Evolutionary conservation across 1,140 invertebrate genomes (phyloP), one percentile per base, ranked within the genome.

Genomic region (Ceratosolen solmsi): DNA sequence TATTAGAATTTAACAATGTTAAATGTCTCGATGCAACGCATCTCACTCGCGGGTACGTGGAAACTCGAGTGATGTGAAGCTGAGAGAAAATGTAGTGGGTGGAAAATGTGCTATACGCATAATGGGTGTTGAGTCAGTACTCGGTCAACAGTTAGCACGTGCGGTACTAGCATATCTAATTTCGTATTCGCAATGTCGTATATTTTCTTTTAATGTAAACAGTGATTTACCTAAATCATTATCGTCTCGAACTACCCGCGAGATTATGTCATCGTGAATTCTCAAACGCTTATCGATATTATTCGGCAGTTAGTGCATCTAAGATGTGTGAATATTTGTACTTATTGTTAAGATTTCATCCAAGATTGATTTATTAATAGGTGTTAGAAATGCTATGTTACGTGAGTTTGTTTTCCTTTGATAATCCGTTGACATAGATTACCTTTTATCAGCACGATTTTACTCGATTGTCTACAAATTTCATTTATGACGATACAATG

Each of bases 341-440:
- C 11, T 58, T 54, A 9, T 74, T 3, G 13, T 58, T 8, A 25
- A 58, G 22, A 58, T 58, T 74, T 13, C 54, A 25, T 54, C 7
- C n/a, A 20, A n/a, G 49, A 30, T 30, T 51, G 49, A 30, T 30
- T 51, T 54, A 33, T 38, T 13, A 22, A 58, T 58, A 25, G 33
- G 20, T 2, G 3, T 8, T 56, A 25, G 72, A 75, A 75, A 75
- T 75, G 72, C 72, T 75, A n/a, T 75, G 72, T 58, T 75, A 75
- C 25, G 72, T 75, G 54, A 75, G 72, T n/a, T n/a, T n/a, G 2
- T 54, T 60, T 17, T 60, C 0, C 30, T 36, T 3, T 54, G 20
- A 54, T 8, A 54, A 54, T 54, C 51, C 20, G 20, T 54, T 54
- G 13, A 5, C 51, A 46, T 46, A 46, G 41, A 13, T 13, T 46